phyloP scores from a whole-genome alignment of 1,140 invertebrate genomes.

The Brachionus paranguensis region DNA sequence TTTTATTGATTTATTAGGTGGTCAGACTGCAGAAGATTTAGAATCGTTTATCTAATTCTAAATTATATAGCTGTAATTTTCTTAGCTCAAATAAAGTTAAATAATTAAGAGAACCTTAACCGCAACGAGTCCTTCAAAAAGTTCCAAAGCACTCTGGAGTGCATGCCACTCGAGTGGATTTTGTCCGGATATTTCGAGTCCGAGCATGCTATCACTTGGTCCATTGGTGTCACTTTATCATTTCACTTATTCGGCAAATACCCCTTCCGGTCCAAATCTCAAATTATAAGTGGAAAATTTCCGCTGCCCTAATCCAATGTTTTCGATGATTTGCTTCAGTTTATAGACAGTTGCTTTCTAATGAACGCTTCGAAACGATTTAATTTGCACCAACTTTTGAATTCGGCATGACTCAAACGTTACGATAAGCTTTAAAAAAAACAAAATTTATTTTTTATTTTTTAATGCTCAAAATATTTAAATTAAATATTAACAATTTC shows the following conservation, averaged over 20 bases:
- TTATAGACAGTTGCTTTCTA: slow-evolving; percentile 35
- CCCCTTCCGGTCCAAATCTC: slow-evolving; percentile 23
- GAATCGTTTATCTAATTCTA: too few relatives aligned
- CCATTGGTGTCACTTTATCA: slow-evolving; percentile 33
- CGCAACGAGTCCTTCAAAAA: background rate
- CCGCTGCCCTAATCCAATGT: slow-evolving; percentile 33
- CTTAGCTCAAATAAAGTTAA: too few relatives aligned
- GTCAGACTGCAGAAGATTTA: too few relatives aligned
- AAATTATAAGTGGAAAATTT: slow-evolving; percentile 39
- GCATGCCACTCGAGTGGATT: slow-evolving; percentile 38
- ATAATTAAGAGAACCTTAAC: too few relatives aligned
- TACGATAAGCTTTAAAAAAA: slow-evolving; percentile 6
- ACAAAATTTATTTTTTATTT: too few relatives aligned
- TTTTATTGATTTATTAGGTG: too few relatives aligned
- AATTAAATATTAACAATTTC: too few relatives aligned
- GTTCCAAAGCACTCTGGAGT: slow-evolving; percentile 37
- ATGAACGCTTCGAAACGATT: slow-evolving; percentile 32
- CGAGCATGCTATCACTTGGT: slow-evolving; percentile 27
- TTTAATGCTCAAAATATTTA: too few relatives aligned
- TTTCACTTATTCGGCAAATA: slow-evolving; percentile 29
- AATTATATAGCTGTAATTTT: too few relatives aligned
- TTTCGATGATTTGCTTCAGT: slow-evolving; percentile 23
- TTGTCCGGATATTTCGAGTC: slow-evolving; percentile 1
- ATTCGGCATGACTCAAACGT: slow-evolving; percentile 25
- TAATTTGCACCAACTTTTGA: slow-evolving; percentile 25